These are phyloP conservation scores for Porites divaricata DNA, from an alignment of 92 coral and sea anemone species.

Conservation along the genomic window DNA sequence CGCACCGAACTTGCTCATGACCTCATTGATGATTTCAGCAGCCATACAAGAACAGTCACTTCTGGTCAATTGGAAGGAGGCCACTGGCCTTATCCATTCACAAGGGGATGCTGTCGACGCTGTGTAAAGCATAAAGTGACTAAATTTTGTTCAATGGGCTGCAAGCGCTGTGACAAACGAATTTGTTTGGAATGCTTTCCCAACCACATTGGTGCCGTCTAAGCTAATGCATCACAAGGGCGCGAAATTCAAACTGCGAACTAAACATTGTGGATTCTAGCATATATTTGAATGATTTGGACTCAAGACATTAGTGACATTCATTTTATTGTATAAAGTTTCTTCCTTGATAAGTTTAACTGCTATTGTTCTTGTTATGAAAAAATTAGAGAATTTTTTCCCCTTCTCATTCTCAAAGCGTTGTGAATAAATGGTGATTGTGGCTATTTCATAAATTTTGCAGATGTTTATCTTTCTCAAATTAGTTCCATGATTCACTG, in stretches of 20 bases:
- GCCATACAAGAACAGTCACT: conserved; percentile 20
- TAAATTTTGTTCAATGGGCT: conserved; percentile 32
- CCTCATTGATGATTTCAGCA: conserved; percentile 41
- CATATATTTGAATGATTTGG: not conserved
- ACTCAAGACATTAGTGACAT: conserved; percentile 20
- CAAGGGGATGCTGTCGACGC: conserved; percentile 40
- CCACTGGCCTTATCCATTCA: conserved; percentile 51
- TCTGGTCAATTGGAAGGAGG: conserved; percentile 46
- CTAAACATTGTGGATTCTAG: not conserved
- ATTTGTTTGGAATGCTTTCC: conserved; percentile 25
- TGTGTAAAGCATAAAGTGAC: conserved; percentile 20
- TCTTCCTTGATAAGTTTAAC: not conserved
- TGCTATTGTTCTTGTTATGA: not conserved
- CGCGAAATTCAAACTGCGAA: conserved; percentile 15
- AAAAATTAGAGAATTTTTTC: not conserved
- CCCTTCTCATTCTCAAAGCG: not conserved
- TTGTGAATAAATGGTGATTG: not conserved
- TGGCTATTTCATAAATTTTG: not conserved
- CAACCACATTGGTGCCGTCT: conserved; percentile 7
- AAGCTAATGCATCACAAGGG: not conserved
- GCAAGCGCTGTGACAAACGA: conserved; percentile 18
- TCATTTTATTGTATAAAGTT: conserved; percentile 2
- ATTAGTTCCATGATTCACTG: no score
- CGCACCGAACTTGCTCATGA: conserved; percentile 51
- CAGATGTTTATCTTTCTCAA: not conserved